Conservation (phyloP, 2,113 vertebrate species). For the Pica pica region DNA sequence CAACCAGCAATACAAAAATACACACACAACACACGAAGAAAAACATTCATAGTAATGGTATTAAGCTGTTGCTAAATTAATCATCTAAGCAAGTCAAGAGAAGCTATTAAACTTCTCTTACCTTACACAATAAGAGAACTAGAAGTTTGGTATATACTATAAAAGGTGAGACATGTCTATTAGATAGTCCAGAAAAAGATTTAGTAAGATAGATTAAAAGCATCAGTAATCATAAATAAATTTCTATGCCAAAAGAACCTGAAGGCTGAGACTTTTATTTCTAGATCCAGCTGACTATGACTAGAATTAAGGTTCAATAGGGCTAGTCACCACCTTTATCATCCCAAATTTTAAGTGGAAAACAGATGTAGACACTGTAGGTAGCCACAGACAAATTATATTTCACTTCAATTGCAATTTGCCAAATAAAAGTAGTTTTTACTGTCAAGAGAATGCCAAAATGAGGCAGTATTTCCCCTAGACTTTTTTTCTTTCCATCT, state of each 20-base stretch:
- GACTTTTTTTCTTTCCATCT: background rate
- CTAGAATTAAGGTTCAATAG: background rate
- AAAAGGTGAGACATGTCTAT: background rate
- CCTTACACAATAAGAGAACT: background rate
- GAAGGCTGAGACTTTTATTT: background rate
- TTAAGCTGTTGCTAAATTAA: background rate
- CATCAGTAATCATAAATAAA: background rate
- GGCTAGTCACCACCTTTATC: background rate
- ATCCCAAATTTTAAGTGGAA: background rate
- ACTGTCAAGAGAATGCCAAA: background rate
- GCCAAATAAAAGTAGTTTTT: background rate
- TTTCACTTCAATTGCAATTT: background rate
- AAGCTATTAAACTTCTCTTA: background rate
- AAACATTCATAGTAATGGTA: background rate
- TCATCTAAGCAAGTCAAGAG: background rate
- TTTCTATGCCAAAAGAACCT: background rate
- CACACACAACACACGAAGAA: background rate
- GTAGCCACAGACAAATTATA: background rate
- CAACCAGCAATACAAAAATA: background rate
- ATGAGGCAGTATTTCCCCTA: background rate
- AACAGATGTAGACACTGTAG: background rate
- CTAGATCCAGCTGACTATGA: background rate
- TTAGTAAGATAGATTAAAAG: slow-evolving; percentile 23
- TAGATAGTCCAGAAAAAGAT: background rate
- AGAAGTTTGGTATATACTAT: background rate